Conservation (phyloP, 1,140 invertebrate genomes). For the Pseudoatta argentina region DNA sequence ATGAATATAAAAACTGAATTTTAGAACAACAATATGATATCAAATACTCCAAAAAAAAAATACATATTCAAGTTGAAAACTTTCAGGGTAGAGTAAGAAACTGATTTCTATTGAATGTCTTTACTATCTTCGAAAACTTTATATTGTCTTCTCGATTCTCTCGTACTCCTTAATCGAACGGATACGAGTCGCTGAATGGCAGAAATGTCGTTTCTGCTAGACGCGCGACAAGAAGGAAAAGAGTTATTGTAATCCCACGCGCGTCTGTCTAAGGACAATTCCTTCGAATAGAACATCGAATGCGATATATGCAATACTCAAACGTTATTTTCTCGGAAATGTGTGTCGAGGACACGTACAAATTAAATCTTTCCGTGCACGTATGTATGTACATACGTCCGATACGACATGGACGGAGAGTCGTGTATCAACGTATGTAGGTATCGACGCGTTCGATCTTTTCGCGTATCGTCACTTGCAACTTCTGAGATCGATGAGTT, state of each 20-base stretch:
- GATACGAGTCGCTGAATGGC: neutral
- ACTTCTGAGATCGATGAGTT: conserved; percentile 30
- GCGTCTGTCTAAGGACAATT: conserved; percentile 33
- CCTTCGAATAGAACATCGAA: conserved; percentile 18
- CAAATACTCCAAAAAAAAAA: too few relatives aligned
- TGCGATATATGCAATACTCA: conserved; percentile 29
- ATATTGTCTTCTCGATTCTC: neutral
- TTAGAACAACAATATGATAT: too few relatives aligned
- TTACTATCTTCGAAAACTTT: neutral
- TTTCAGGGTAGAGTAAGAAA: too few relatives aligned
- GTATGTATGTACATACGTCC: conserved; percentile 2
- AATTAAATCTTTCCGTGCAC: conserved; percentile 49
- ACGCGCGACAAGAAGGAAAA: neutral
- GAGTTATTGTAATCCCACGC: conserved; percentile 16
- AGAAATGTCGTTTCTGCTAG: neutral
- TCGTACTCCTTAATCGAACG: neutral
- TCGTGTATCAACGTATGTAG: conserved; percentile 3
- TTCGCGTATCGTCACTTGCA: neutral
- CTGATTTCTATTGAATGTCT: too few relatives aligned
- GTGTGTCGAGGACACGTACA: conserved; percentile 39
- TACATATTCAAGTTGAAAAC: too few relatives aligned
- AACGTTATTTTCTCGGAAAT: conserved; percentile 52
- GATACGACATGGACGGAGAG: neutral
- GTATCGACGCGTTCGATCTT: neutral
- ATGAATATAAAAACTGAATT: too few relatives aligned